Base-by-base conservation (phyloP, 2,888 invertebrate species). In the Podotricha telesiphe region DNA sequence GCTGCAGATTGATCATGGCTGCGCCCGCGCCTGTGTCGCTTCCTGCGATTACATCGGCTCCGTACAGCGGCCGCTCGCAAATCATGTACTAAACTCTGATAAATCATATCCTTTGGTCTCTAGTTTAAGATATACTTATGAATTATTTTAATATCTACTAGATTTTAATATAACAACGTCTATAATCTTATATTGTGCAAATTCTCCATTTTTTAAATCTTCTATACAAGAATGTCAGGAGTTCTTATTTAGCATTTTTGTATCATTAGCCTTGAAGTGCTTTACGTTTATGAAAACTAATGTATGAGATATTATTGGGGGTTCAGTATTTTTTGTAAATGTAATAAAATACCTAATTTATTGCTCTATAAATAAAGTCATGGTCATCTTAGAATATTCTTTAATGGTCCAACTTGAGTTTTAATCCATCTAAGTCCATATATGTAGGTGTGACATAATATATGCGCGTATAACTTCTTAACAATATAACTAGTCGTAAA, bases 1-100 rank as follows among this genome's bases (percentile, higher is more conserved):
- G 82, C 79, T 77, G 85, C 77, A 85, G 85, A 86, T 87, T 82
- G 84, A 83, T 83, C 82, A 76, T 78, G 77, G 67, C 53, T 67
- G 61, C 67, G 67, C 67, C 68, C 78, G 74, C 73, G 73, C 73
- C 78, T 76, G 80, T 82, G 86, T 83, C 80, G 85, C 84, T 91
- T 92, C 92, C 92, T 91, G 92, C 84, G 91, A 91, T 92, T 87
- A 87, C 82, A 89, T 88, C 87, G 84, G 66, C 75, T 68, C 74
- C 77, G 78, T 78, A 77, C 77, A 74, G n/a, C 61, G 61, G 47
- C 61, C 61, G 82, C 83, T 86, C 84, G 87, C 91, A 89, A 91
- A 91, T 91, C 91, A 91, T 85, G 84, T 80, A 79, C 83, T 87
- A 70, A 51, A 61, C 66, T 48, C 73, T 67, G 89, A 91, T 92